Evolutionary conservation across 1,140 invertebrate species (phyloP), one percentile per base, ranked within the genome.

Genomic region (Brachionus manjavacas): DNA sequence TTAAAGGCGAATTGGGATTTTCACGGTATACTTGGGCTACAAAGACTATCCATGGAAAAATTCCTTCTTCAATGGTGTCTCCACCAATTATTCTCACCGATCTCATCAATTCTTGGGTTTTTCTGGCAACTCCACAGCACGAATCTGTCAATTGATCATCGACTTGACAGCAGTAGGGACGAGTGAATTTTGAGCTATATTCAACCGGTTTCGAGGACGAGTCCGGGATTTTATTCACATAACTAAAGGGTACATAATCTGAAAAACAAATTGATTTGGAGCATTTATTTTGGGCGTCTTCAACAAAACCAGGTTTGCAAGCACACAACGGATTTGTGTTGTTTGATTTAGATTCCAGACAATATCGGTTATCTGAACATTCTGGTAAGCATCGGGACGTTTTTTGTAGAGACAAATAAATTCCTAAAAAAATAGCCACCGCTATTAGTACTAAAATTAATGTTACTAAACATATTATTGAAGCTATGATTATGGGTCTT

Each of bases 1-100:
- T 23, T 76, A 76, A 25, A 3, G 41, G n/a, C 0, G 43, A 76
- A 4, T 23, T 76, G 46, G 8, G 9, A 49, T 31, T 25, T 12
- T 6, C 4, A 23, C 72, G 41, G 25, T 25, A 49, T 11, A 49
- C 72, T 25, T 76, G 72, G 49, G 43, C 41, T 25, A 76, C 16
- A 49, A 25, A 76, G 49, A 76, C 72, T 1, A 76, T 46, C 72
- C 72, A 76, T 28, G 72, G 72, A 49, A 76, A 76, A 35, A 76
- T 12, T 20, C 72, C 72, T 12, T 76, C 72, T 28, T 76, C 72
- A 6, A 76, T 76, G 11, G 16, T 23, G 14, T 76, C 43, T 20
- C 72, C 72, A 9, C 72, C 72, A 2, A 76, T 28, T 25, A 76
- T 76, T 25, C 72, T 46, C 7, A 43, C 31, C 14, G 43, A 76